phyloP scores from a whole-genome alignment of 2,113 vertebrate species.

The Haliaeetus leucogaster region DNA sequence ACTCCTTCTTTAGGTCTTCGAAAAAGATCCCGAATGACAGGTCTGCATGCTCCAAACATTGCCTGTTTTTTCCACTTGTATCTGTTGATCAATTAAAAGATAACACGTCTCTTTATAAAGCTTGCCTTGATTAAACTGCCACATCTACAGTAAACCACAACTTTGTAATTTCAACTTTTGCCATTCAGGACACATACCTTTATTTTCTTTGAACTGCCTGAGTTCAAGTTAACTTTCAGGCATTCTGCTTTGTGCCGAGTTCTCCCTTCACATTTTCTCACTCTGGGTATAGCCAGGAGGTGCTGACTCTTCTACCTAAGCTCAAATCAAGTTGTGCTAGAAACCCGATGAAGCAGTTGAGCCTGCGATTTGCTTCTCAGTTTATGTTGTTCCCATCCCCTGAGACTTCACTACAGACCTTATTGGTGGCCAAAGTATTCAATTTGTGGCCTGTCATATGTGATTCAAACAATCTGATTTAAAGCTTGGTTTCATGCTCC shows the following conservation, averaged over 20 bases:
- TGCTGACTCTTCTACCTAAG: background rate
- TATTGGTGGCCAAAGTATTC: background rate
- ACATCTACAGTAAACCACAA: background rate
- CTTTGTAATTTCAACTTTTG: background rate
- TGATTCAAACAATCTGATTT: background rate
- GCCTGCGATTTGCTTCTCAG: background rate
- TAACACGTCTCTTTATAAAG: background rate
- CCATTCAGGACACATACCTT: background rate
- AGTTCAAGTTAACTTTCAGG: background rate
- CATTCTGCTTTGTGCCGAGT: background rate
- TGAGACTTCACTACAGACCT: background rate
- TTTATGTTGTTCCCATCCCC: background rate
- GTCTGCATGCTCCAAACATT: background rate
- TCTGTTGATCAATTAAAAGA: constrained; percentile 25
- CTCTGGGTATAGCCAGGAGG: background rate
- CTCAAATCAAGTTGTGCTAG: background rate
- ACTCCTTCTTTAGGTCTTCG: background rate
- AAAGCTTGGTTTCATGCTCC: background rate
- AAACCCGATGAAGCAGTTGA: background rate
- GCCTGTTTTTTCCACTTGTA: background rate
- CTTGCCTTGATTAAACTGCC: background rate
- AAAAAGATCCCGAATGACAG: background rate
- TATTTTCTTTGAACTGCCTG: background rate
- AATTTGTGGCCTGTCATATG: background rate
- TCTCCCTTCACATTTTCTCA: background rate